These are phyloP conservation scores for Meta bourneti DNA, from an alignment of 2,888 invertebrate species.

Conservation along the genomic window DNA sequence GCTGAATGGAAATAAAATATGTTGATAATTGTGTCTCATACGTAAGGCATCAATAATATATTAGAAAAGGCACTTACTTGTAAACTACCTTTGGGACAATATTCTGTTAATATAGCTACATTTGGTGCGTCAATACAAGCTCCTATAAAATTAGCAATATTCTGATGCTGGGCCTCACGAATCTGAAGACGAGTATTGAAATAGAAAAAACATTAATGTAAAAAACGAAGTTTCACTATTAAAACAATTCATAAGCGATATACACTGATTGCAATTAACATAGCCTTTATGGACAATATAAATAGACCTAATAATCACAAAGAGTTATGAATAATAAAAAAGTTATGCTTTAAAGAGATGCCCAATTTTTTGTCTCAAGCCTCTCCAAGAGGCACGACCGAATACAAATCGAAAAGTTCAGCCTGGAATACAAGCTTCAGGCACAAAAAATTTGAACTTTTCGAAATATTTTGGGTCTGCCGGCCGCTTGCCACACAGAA, in stretches of 20 bases:
- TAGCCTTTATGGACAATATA: no score
- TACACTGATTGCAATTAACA: no score
- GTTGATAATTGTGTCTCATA: background rate
- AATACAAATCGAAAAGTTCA: no score
- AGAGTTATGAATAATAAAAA: no score
- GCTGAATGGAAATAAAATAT: background rate
- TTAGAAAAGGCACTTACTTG: conserved; percentile 85
- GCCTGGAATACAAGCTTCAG: no score
- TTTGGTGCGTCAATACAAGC: conserved; percentile 95
- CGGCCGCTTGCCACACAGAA: no score
- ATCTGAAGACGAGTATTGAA: conserved; percentile 81
- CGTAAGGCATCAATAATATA: background rate
- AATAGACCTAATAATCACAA: no score
- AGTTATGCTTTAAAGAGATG: no score
- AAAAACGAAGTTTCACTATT: background rate
- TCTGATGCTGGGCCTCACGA: conserved; percentile 96
- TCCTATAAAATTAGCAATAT: conserved; percentile 97
- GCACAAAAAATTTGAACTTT: no score
- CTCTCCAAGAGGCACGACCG: no score
- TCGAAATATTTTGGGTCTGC: no score
- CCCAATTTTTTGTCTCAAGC: no score
- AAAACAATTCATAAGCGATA: background rate
- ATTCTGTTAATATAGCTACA: conserved; percentile 95
- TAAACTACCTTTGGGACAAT: conserved; percentile 98
- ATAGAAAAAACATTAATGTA: background rate